phyloP scores from a whole-genome alignment of 2,113 vertebrate genomes.

The Uria aalge region DNA sequence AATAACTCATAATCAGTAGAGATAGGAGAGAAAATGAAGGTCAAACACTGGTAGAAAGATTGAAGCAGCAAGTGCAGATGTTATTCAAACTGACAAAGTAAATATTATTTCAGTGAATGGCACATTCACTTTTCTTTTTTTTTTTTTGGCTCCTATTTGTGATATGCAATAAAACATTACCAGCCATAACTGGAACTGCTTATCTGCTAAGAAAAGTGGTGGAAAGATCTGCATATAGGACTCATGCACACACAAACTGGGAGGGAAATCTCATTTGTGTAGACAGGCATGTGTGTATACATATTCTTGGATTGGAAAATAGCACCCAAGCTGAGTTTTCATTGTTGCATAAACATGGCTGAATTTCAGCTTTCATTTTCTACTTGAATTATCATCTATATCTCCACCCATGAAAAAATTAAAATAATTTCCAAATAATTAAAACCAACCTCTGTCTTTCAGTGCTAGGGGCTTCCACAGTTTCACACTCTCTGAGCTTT shows the following conservation, averaged over 20 bases:
- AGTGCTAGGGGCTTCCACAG: not conserved
- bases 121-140: not conserved
- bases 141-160: not conserved
- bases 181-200: not conserved
- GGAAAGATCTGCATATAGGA: not conserved
- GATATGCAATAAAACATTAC: not conserved
- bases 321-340: not conserved
- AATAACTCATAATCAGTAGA: constrained; percentile 50
- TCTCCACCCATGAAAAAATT: not conserved
- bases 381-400: not conserved
- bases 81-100: constrained; percentile 47
- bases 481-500: not conserved
- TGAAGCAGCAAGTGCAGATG: constrained; percentile 4
- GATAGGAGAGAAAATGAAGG: constrained; percentile 35
- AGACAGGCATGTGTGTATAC: accelerated
- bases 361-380: not conserved
- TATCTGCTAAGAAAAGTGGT: not conserved
- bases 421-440: not conserved
- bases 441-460: not conserved
- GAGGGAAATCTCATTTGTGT: not conserved
- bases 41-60: constrained; percentile 26
- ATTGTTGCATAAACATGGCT: not conserved
- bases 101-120: constrained; percentile 37
- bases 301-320: not conserved
- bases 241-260: not conserved